A percentile compares a stretch with the other conserved stretches of the same genome.
Evolutionary conservation across 1,140 invertebrate genomes (phyloP).

Genomic region (Leptinotarsa undecemlineata): DNA sequence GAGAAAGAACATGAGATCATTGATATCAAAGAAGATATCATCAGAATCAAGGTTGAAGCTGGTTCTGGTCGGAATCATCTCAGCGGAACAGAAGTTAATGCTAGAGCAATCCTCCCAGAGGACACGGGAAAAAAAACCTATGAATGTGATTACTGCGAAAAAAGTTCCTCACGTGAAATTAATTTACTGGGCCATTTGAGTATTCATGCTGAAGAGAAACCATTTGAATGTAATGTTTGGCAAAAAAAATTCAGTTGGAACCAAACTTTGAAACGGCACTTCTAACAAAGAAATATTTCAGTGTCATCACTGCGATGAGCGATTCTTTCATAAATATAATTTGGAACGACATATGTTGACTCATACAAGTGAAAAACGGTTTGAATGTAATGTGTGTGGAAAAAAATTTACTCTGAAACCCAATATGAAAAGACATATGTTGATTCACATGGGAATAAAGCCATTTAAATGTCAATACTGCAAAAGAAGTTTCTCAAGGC

Average conservation of each 20-base stretch:
- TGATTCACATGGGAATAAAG: neutral
- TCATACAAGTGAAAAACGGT: neutral
- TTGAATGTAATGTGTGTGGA: neutral
- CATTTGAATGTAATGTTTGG: conserved; percentile 1
- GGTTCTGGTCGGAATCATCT: no score
- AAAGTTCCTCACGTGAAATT: no score
- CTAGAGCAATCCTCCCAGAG: no score
- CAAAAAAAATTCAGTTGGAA: neutral
- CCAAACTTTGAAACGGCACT: conserved; percentile 11
- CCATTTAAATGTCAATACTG: neutral
- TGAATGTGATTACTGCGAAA: neutral
- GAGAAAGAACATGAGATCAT: no score
- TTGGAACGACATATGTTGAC: no score
- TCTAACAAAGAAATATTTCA: no score
- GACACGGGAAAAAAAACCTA: neutral
- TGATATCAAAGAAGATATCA: no score
- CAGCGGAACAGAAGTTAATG: no score
- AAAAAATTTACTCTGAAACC: neutral
- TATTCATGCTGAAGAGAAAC: neutral
- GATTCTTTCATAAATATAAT: neutral
- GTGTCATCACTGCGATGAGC: no score
- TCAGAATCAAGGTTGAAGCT: no score
- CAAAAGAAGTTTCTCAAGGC: neutral
- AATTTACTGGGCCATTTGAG: no score
- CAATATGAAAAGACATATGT: neutral